Evolutionary conservation across 2,113 vertebrate species (phyloP).

Genomic region (Balaeniceps rex): DNA sequence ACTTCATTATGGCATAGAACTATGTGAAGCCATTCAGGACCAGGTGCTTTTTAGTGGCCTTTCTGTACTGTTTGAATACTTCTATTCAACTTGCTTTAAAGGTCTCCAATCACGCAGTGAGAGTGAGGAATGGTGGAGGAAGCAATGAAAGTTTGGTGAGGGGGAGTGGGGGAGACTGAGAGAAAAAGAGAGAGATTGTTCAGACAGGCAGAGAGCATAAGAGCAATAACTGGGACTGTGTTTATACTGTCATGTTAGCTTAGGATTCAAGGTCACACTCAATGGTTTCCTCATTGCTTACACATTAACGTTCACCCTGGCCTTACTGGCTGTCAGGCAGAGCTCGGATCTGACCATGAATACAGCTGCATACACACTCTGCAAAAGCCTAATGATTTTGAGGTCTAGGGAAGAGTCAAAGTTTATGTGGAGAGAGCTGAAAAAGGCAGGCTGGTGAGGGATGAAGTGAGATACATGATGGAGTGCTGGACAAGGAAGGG

Average conservation of each 20-base stretch:
- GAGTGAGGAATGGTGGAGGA: slow-evolving; percentile 30
- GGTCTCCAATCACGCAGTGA: slow-evolving; percentile 7
- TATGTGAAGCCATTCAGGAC: background rate
- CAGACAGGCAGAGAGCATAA: background rate
- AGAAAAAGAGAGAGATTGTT: slow-evolving; percentile 46
- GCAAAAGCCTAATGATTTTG: background rate
- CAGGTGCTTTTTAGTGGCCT: background rate
- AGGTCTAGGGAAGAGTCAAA: background rate
- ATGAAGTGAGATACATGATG: background rate
- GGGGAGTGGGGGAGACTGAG: background rate
- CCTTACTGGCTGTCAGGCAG: background rate
- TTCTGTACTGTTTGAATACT: slow-evolving; percentile 12
- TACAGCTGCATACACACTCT: slow-evolving; percentile 5
- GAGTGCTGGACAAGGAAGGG: background rate
- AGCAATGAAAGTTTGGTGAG: slow-evolving; percentile 35
- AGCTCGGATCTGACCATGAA: background rate
- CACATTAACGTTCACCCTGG: background rate
- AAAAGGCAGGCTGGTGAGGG: background rate
- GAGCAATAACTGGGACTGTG: background rate
- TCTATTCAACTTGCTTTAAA: slow-evolving; percentile 31
- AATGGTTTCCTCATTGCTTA: slow-evolving; percentile 41
- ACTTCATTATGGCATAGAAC: background rate
- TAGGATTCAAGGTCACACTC: slow-evolving; percentile 49
- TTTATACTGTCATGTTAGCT: slow-evolving; percentile 54
- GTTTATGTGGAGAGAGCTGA: background rate